Evolutionary conservation across 2,888 invertebrate genomes (phyloP), one percentile per base, ranked within the genome.

Genomic region (Thereva nobilitata): DNA sequence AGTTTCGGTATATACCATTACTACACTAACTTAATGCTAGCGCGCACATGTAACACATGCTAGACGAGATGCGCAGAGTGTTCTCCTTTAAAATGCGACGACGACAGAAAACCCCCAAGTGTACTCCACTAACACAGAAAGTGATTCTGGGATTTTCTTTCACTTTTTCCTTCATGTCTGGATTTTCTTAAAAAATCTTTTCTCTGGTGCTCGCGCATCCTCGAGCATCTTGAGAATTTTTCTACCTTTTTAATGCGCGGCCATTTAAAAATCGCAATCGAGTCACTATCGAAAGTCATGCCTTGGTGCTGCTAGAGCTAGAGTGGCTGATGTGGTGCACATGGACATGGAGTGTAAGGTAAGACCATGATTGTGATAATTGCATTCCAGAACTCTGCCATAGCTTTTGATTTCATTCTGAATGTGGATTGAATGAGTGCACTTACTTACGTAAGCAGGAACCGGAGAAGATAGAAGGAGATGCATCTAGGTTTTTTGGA

Each of bases 71-170:
- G 10, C 10, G 45, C 9, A 45, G 10, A 45, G 5, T 45, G 5
- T 45, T 7, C n/a, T 47, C 6, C 9, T 47, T 9, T 47, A 12
- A 6, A 45, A 47, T 47, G 10, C 47, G 45, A 10, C 23, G 45
- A 10, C 23, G 23, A 23, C 23, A 23, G 37, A 23, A 9, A 23
- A 47, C 10, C 23, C 23, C 23, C 23, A 23, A 35, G 8, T 35
- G 40, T 63, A 63, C 63, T 63, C 63, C 34, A 63, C 50, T 63
- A 63, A 63, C 63, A 63, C 52, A 63, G 50, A 41, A 52, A 63
- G 34, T 49, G 40, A 57, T 23, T 23, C 23, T 23, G 23, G 23
- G 23, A 23, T 23, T 23, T 23, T 23, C 23, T 23, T 23, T 23
- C 23, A 23, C 23, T 23, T 23, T 23, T 23, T 23, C 23, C 23